Base-by-base conservation (phyloP, 2,888 invertebrate genomes). In the Polietes domitor region DNA sequence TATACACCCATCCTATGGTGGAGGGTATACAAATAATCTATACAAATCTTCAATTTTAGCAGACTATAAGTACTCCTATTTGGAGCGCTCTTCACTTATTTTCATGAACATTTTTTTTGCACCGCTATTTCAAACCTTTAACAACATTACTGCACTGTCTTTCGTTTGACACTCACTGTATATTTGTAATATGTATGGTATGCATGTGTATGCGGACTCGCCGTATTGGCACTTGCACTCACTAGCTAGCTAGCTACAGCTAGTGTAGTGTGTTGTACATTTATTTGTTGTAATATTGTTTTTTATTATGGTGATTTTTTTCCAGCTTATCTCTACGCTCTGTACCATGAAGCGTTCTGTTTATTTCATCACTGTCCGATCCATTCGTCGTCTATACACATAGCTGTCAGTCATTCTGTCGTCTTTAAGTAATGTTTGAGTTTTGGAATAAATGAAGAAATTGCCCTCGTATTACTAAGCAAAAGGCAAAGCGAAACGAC, bases 301-400 rank as follows among this genome's bases (percentile, higher is more conserved):
- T 17, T 73, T 79, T 76, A 76, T 77, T 80, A 26, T 77, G 53
- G 19, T 75, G 71, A 74, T 74, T 75, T 76, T 68, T 77, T 78
- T 55, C 15, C 71, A 83, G 77, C 80, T 83, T 83, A 83, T 83
- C 83, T 77, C 26, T 55, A 10, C 58, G 19, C 53, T 19, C 19
- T 53, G 21, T 53, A 21, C 53, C 78, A 37, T 10, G 37, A 37
- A 82, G 76, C 19, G 58, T 80, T 63, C 65, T 77, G 41, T 76
- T 50, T 77, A 61, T 80, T 73, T 77, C 32, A 32, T 55, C 58
- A 58, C 37, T 65, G 37, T 63, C 72, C 26, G 10, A n/a, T 58
- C 41, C 24, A 24, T 17, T 21, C 2, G 53, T 73, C 47, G 55
- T 74, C 53, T 41, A 43, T 47, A 28, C 15, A 28, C 63, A 37